Percentiles rank a stretch among this genome's conserved stretches.
Conservation (phyloP, 2,888 invertebrate species). For the Calliscelio sp. region DNA sequence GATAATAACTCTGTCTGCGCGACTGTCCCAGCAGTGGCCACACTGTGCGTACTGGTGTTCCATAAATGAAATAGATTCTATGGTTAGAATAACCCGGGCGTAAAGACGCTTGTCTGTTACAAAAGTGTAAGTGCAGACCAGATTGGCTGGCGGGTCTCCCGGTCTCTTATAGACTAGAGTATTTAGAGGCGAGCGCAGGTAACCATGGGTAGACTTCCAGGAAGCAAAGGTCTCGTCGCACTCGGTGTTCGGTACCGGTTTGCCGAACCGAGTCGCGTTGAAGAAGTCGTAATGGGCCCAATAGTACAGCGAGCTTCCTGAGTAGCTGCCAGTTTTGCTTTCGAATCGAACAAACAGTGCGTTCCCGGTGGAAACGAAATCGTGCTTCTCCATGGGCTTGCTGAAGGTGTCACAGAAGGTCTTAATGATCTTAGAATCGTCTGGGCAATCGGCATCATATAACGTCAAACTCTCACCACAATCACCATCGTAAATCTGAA, state of each 20-base stretch:
- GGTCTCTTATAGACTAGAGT: slow-evolving; percentile 94
- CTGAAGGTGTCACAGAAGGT: slow-evolving; percentile 98
- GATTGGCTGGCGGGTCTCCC: slow-evolving; percentile 90
- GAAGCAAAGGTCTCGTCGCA: slow-evolving; percentile 96
- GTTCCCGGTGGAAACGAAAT: slow-evolving; percentile 95
- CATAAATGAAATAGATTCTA: slow-evolving; percentile 93
- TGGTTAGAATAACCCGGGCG: slow-evolving; percentile 92
- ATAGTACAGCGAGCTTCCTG: slow-evolving; percentile 96
- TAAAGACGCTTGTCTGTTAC: slow-evolving; percentile 93
- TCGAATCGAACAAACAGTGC: slow-evolving; percentile 95
- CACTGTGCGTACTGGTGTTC: slow-evolving; percentile 89
- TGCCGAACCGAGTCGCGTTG: slow-evolving; percentile 95
- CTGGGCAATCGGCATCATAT: slow-evolving; percentile 95
- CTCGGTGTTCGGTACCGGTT: slow-evolving; percentile 92
- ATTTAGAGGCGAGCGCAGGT: slow-evolving; percentile 93
- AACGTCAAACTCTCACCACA: slow-evolving; percentile 96
- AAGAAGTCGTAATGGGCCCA: slow-evolving; percentile 98
- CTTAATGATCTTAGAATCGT: slow-evolving; percentile 96
- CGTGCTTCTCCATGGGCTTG: slow-evolving; percentile 96
- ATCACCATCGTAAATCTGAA: slow-evolving; percentile 94
- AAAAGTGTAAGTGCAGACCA: slow-evolving; percentile 94
- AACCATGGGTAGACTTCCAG: slow-evolving; percentile 92
- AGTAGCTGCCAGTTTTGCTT: slow-evolving; percentile 96
- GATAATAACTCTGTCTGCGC: slow-evolving; percentile 93
- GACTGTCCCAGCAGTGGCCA: slow-evolving; percentile 93